phyloP scores from a whole-genome alignment of 2,888 invertebrate genomes.

The Drosophila meridionalis region DNA sequence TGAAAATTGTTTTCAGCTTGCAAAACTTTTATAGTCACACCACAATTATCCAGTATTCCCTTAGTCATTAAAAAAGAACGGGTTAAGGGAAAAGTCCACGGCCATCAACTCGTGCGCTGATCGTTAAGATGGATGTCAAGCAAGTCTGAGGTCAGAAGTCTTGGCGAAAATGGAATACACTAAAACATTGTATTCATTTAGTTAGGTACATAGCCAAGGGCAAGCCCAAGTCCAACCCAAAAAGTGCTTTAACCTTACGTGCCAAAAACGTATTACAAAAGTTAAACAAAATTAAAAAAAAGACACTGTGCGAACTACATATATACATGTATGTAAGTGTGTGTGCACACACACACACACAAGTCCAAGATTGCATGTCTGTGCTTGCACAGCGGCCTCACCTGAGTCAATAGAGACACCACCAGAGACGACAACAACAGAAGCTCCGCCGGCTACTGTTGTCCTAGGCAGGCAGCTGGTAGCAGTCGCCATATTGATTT shows the following conservation, averaged over 20 bases:
- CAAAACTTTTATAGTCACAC: background rate
- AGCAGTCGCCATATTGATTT: slow-evolving; percentile 54
- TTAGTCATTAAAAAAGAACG: background rate
- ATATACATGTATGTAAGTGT: background rate
- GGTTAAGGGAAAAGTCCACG: background rate
- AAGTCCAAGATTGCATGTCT: background rate
- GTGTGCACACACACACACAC: background rate
- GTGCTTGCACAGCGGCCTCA: slow-evolving; percentile 29
- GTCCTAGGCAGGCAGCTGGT: slow-evolving; percentile 51
- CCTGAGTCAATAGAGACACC: slow-evolving; percentile 34
- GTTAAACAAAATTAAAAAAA: slow-evolving; percentile 20
- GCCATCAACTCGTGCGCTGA: slow-evolving; percentile 2
- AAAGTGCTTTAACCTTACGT: slow-evolving; percentile 73
- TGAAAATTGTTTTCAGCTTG: background rate
- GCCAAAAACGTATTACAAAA: slow-evolving; percentile 48
- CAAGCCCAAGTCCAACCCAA: slow-evolving; percentile 51
- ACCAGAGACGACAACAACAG: slow-evolving; percentile 1
- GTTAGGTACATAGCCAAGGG: slow-evolving; percentile 51
- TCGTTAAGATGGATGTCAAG: slow-evolving; percentile 12
- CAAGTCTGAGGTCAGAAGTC: slow-evolving; percentile 27
- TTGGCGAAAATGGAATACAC: slow-evolving; percentile 21
- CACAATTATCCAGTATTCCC: background rate
- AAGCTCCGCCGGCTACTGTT: slow-evolving; percentile 8
- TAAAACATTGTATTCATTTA: slow-evolving; percentile 4
- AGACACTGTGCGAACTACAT: background rate